These are phyloP conservation scores for Drosophila melanosoma DNA, from an alignment of 2,888 invertebrate genomes.

Conservation along the genomic window DNA sequence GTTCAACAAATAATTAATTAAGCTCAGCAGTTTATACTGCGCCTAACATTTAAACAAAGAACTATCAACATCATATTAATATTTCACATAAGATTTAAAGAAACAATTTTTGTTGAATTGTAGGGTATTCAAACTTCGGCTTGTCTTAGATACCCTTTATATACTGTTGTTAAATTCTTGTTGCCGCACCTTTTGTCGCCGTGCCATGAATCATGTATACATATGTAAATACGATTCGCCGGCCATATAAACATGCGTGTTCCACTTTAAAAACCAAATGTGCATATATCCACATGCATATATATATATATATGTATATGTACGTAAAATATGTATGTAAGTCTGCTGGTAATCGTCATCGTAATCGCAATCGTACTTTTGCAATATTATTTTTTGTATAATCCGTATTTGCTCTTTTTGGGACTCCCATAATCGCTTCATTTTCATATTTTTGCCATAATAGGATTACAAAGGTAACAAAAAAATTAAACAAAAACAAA, in stretches of 20 bases:
- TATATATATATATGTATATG: not conserved
- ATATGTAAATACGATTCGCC: conserved; percentile 37
- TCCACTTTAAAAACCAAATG: conserved; percentile 67
- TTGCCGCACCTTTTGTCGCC: conserved; percentile 69
- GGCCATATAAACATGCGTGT: conserved; percentile 62
- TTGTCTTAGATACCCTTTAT: not conserved
- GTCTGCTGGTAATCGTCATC: conserved; percentile 29
- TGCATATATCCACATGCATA: conserved; percentile 15
- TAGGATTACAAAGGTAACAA: conserved; percentile 33
- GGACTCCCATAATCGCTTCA: conserved; percentile 23
- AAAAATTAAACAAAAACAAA: not conserved
- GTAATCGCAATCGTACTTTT: conserved; percentile 36
- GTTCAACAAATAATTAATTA: not conserved
- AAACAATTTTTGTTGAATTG: not conserved
- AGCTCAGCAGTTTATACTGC: not conserved
- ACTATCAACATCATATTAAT: not conserved
- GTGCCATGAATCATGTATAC: conserved; percentile 71
- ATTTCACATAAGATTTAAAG: not conserved
- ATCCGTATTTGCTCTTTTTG: conserved; percentile 40
- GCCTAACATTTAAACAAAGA: not conserved
- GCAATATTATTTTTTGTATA: conserved; percentile 63
- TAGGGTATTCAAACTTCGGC: not conserved
- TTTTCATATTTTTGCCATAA: conserved; percentile 36
- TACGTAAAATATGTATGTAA: conserved; percentile 7
- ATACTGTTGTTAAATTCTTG: conserved; percentile 41